Evolutionary conservation across 2,888 invertebrate species (phyloP), one percentile per base, ranked within the genome.

Genomic region (Tetheella fluctuosa): DNA sequence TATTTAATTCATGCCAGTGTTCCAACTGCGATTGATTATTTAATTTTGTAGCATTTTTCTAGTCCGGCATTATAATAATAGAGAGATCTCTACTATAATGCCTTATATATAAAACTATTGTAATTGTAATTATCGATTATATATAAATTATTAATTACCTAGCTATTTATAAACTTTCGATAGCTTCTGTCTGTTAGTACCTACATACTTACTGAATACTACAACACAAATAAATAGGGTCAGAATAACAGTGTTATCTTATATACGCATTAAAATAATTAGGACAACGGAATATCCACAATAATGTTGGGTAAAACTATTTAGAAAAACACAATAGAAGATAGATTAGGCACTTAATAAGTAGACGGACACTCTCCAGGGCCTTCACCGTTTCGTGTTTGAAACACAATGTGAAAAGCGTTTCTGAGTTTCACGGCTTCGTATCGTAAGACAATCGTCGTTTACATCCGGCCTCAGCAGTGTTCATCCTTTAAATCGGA

Each of bases 401-500:
- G 20, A 48, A 48, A 48, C 42, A 42, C 48, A 48, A 48, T 48
- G 30, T 17, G 34, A 52, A 52, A 48, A 52, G 10, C 34, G 39
- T 55, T 23, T 53, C 34, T 7, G 34, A 3, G 13, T 2, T 7
- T 13, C 6, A 17, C 0, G 30, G 57, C 15, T 23, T 30, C 3
- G 20, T 53, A 59, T 54, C 58, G n/a, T 52, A 65, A 79, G 70
- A 81, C 81, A 82, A 84, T 84, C 63, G 73, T 61, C 64, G 72
- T 77, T 73, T 74, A 72, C 73, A 67, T 71, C 63, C 65, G 69
- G 69, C 73, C 65, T 63, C 58, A 69, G 68, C 69, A 58, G 69
- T 64, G 63, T 71, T 69, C 65, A 73, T 80, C 71, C 74, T 76
- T 73, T 69, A 69, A 63, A 70, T 76, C 68, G 67, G 73, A 74